Evolutionary conservation across 2,797 vertebrate species (phyloP).

Genomic region (Clarias laeviceps): DNA sequence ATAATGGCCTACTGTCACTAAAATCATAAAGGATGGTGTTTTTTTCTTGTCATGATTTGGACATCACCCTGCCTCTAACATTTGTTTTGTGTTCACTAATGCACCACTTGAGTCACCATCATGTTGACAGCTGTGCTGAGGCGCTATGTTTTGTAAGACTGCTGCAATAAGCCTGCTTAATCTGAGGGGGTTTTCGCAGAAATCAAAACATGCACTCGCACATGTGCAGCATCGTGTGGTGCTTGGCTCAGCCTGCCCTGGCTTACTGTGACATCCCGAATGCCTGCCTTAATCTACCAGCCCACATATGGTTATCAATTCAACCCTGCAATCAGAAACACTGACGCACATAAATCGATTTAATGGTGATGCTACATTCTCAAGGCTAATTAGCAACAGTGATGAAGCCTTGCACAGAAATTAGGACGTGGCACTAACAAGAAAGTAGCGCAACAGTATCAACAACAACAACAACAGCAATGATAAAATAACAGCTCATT

Average conservation of each 20-base stretch:
- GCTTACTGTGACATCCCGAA: constrained; percentile 28
- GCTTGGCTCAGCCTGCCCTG: constrained; percentile 24
- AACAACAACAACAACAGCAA: constrained; percentile 14
- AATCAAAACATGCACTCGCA: constrained; percentile 51
- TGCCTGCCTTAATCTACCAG: constrained; percentile 42
- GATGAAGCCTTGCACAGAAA: constrained; percentile 29
- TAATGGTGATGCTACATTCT: constrained; percentile 27
- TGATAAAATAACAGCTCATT: not conserved
- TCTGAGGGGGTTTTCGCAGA: constrained; percentile 21
- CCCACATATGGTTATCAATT: constrained; percentile 53
- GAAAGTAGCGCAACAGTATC: constrained; percentile 1
- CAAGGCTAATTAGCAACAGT: constrained; percentile 38
- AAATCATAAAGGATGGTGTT: not conserved
- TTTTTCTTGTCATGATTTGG: not conserved
- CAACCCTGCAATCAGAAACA: constrained; percentile 42
- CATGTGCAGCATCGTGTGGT: constrained; percentile 24
- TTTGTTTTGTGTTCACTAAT: constrained; percentile 19
- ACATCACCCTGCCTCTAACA: not conserved
- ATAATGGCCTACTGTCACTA: not conserved
- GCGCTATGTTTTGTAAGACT: constrained; percentile 26
- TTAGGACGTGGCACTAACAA: constrained; percentile 21
- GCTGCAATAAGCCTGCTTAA: constrained; percentile 39
- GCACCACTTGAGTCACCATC: constrained; percentile 8
- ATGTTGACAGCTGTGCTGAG: constrained; percentile 19
- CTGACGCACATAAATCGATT: constrained; percentile 46